Evolutionary conservation across 53 echinoderm and acorn worm genomes (phyloP).

Genomic region (Stichopus horrens): DNA sequence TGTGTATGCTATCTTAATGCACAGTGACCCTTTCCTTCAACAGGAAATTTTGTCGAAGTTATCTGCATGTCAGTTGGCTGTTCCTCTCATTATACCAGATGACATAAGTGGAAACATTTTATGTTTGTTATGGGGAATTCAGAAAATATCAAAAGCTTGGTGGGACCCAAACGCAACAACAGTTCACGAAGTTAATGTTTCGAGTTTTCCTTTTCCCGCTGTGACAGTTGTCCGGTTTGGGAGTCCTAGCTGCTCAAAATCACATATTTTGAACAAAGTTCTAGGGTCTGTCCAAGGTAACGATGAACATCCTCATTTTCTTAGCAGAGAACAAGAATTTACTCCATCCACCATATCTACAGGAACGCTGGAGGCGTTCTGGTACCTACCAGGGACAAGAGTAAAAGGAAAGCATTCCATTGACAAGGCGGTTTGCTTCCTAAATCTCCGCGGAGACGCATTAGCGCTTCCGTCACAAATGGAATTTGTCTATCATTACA

Average conservation of each 20-base stretch:
- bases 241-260: not conserved
- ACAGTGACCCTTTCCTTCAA: constrained; percentile 41
- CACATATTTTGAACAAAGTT: constrained; percentile 26
- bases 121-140: constrained; percentile 17
- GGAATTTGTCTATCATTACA: not conserved
- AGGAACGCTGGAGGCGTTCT: constrained; percentile 28
- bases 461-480: not conserved
- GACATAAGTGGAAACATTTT: not conserved
- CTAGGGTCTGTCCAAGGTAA: constrained; percentile 38
- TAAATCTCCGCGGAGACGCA: constrained; percentile 33
- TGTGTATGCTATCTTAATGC: constrained; percentile 14
- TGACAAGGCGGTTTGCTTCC: not conserved
- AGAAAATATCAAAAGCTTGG: constrained; percentile 32
- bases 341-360: not conserved
- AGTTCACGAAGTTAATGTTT: constrained; percentile 10
- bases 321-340: constrained; percentile 16
- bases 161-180: not conserved
- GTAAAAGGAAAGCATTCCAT: not conserved
- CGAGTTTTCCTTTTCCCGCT: constrained; percentile 8
- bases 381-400: not conserved
- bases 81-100: constrained; percentile 22
- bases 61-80: constrained; percentile 42
- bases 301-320: constrained; percentile 31
- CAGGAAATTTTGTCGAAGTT: constrained; percentile 45
- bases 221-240: constrained; percentile 15